These are phyloP conservation scores for Thalassophryne amazonica DNA, from an alignment of 2,797 vertebrate species.

Conservation along the genomic window DNA sequence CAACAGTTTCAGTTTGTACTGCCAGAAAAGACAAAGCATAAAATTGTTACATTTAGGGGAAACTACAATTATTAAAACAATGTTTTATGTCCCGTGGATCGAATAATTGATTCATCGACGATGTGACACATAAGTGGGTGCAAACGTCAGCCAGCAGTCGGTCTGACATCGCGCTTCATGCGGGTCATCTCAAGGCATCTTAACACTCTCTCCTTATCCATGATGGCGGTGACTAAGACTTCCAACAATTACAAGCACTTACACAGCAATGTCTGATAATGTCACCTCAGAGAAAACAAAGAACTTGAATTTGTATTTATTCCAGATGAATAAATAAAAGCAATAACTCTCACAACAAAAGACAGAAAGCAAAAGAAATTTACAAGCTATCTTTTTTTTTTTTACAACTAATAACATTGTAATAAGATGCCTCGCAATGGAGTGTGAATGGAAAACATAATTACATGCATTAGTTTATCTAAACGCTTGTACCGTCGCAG, in stretches of 20 bases:
- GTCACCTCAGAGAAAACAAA: slow-evolving; percentile 76
- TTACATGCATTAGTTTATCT: slow-evolving; percentile 99
- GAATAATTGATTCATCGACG: no score
- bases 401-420: slow-evolving; percentile 99
- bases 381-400: slow-evolving; percentile 85
- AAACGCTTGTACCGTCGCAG: slow-evolving; percentile 96
- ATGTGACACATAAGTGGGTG: no score
- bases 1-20: no score
- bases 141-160: no score
- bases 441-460: slow-evolving; percentile 99
- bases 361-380: slow-evolving; percentile 69
- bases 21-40: no score
- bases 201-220: slow-evolving; percentile 31
- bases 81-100: no score
- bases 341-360: slow-evolving; percentile 78
- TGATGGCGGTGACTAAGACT: slow-evolving; percentile 62
- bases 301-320: slow-evolving; percentile 89
- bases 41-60: no score
- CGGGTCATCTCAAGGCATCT: slow-evolving; percentile 24
- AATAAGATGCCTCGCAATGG: slow-evolving; percentile 96
- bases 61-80: no score
- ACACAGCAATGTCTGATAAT: slow-evolving; percentile 85
- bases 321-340: slow-evolving; percentile 90
- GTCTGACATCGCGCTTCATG: no score
- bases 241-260: slow-evolving; percentile 70